These are phyloP conservation scores for Zaprionus davidi DNA, from an alignment of 1,140 invertebrate genomes.

Conservation along the genomic window DNA sequence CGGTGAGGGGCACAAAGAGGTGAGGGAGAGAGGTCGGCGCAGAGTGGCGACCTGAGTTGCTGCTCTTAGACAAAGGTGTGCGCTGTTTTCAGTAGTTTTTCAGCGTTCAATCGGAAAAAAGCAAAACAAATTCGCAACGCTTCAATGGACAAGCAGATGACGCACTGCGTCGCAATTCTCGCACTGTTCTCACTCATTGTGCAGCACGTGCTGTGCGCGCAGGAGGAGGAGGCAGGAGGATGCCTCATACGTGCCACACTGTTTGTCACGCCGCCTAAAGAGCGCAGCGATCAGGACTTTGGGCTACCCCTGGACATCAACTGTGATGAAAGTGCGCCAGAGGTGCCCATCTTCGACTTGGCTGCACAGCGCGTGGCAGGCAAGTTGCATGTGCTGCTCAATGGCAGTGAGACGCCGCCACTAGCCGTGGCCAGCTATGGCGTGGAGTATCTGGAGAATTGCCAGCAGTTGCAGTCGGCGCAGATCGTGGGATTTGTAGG, in stretches of 20 bases:
- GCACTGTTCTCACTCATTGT: slow-evolving; percentile 26
- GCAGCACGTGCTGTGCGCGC: slow-evolving; percentile 35
- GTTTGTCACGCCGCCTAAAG: slow-evolving; percentile 34
- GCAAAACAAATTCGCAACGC: slow-evolving; percentile 43
- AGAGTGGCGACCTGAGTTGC: neutral
- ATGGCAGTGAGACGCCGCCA: slow-evolving; percentile 65
- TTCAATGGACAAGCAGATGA: slow-evolving; percentile 59
- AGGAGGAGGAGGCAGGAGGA: slow-evolving; percentile 22
- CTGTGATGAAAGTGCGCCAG: slow-evolving; percentile 30
- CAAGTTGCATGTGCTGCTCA: slow-evolving; percentile 59
- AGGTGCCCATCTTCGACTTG: slow-evolving; percentile 36
- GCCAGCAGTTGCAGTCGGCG: slow-evolving; percentile 47
- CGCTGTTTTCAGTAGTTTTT: slow-evolving; percentile 16
- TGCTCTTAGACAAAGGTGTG: slow-evolving; percentile 12
- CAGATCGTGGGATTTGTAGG: slow-evolving; percentile 59
- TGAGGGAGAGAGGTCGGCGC: neutral
- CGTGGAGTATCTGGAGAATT: slow-evolving; percentile 71
- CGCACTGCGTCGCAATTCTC: slow-evolving; percentile 55
- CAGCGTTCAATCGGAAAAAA: slow-evolving; percentile 2
- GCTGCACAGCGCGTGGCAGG: slow-evolving; percentile 58
- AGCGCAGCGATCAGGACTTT: slow-evolving; percentile 51
- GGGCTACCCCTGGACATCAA: slow-evolving; percentile 62
- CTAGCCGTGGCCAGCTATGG: slow-evolving; percentile 62
- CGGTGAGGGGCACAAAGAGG: neutral
- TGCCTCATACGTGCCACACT: slow-evolving; percentile 66